Base-by-base conservation (phyloP, 2,888 invertebrate genomes). In the Unio pictorum region DNA sequence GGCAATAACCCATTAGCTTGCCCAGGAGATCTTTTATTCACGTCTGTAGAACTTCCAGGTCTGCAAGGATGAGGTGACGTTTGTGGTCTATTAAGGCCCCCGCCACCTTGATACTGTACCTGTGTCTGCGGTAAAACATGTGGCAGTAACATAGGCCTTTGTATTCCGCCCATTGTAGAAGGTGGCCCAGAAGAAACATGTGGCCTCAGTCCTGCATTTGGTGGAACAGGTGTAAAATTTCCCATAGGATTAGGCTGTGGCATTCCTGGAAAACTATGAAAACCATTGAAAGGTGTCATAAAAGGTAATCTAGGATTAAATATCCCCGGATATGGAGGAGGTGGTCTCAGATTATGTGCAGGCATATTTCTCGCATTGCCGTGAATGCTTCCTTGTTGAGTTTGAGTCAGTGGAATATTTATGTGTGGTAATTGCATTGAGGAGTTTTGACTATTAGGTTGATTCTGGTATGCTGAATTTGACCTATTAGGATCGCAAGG, bases 241-340 rank as follows among this genome's bases (percentile, higher is more conserved):
- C 64, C 58, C 61, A 30, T 34, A 7, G 67, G 69, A 20, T 67
- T 69, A 45, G 66, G 71, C n/a, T 71, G 71, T 8, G 71, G 73
- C 45, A 45, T 15, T 45, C 45, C 45, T 45, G 15, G 45, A 45
- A 45, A 45, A 45, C 3, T 45, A 15, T 45, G 45, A 45, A 45
- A 45, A 3, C 45, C 15, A 45, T 45, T 45, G 45, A 45, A 45
- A 45, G 45, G 45, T 15, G 45, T 15, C 8, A 45, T 45, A 45
- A 45, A 45, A 45, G 45, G 45, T 3, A 45, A 3, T 45, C 45
- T 45, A 15, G 45, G 45, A 45, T 45, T 45, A 45, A 45, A 45
- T 45, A 45, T 28, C 20, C 61, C 61, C 18, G 20, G 61, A 61
- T n/a, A 34, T 28, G 23, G 69, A 26, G 26, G 64, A 58, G 17